Evolutionary conservation across 2,797 vertebrate genomes (phyloP).

Genomic region (Carduelis carduelis): DNA sequence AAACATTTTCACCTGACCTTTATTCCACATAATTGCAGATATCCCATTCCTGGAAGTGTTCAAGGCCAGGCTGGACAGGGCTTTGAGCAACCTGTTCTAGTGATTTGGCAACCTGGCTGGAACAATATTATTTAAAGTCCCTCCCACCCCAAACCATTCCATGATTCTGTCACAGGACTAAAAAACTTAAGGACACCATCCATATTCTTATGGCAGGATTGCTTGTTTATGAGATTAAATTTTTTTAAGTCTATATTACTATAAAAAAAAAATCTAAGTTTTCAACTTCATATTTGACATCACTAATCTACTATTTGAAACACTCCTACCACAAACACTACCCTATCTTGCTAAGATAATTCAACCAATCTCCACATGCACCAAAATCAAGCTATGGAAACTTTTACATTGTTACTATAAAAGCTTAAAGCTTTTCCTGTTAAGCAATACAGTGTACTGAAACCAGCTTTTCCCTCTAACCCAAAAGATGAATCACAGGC

Average conservation of each 20-base stretch:
- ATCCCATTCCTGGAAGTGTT: background rate
- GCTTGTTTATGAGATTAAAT: background rate
- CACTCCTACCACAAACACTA: background rate
- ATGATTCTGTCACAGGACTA: background rate
- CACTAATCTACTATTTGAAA: background rate
- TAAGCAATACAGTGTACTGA: background rate
- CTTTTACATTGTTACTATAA: background rate
- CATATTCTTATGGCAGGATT: background rate
- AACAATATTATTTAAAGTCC: background rate
- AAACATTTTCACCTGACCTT: background rate
- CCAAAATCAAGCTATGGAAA: background rate
- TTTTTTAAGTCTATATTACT: background rate
- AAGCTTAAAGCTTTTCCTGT: background rate
- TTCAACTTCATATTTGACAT: background rate
- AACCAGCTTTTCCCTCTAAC: background rate
- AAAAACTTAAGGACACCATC: background rate
- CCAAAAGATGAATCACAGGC: constrained; percentile 8
- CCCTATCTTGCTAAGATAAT: background rate
- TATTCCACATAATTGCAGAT: background rate
- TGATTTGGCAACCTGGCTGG: background rate
- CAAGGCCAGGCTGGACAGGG: background rate
- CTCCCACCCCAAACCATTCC: background rate
- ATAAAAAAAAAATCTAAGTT: background rate
- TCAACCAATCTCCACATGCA: background rate
- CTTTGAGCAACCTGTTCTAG: background rate